Evolutionary conservation across 2,888 invertebrate genomes (phyloP).

Genomic region (Xestia rhomboidea): DNA sequence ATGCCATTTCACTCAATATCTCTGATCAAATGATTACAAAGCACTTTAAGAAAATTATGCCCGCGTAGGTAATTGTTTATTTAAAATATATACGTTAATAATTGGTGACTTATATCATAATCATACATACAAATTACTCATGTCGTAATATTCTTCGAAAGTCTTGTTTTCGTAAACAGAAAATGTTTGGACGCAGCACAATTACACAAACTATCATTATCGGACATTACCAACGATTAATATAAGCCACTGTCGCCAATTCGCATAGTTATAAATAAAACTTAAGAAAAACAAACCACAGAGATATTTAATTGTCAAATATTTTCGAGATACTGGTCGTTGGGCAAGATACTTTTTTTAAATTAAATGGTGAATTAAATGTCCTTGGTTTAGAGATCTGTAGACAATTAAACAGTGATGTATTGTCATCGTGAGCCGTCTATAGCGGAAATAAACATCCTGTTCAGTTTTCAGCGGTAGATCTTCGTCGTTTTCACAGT

Average conservation of each 20-base stretch:
- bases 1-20: background rate
- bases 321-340: constrained; percentile 46
- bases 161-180: constrained; percentile 64
- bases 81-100: background rate
- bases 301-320: constrained; percentile 63
- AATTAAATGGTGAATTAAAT: constrained; percentile 21
- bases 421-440: background rate
- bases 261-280: constrained; percentile 72
- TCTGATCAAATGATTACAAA: background rate
- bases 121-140: background rate
- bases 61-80: background rate
- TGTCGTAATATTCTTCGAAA: constrained; percentile 3
- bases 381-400: background rate
- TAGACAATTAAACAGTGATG: background rate
- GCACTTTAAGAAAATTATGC: background rate
- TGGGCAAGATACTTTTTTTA: constrained; percentile 24
- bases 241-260: constrained; percentile 71
- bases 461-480: background rate
- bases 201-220: constrained; percentile 64
- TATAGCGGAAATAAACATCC: constrained; percentile 3
- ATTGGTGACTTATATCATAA: background rate
- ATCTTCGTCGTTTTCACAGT: too few relatives aligned
- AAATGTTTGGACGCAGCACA: constrained; percentile 73
- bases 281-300: constrained; percentile 70
- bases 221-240: constrained; percentile 69